Conservation (phyloP, 37 sponge, comb jelly and placozoan genomes). For the Amphimedon queenslandica region DNA sequence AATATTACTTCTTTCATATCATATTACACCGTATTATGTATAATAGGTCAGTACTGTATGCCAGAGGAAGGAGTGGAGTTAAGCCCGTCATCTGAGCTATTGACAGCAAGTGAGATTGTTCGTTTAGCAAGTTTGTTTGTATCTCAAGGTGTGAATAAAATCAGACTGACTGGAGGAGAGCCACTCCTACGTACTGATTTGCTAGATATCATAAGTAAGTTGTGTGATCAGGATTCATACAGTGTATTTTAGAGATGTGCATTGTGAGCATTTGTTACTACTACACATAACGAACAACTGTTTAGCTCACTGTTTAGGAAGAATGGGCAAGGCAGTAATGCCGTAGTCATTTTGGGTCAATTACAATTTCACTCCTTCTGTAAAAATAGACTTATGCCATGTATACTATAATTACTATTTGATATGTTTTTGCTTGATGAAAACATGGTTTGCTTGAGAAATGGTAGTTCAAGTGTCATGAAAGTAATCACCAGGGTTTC, state of each 20-base stretch:
- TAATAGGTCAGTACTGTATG: conserved; percentile 99
- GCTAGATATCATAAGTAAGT: conserved; percentile 69
- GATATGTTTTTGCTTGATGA: too few species aligned
- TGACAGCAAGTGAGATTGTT: conserved; percentile 70
- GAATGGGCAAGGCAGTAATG: too few species aligned
- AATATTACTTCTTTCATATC: neutral
- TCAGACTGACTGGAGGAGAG: conserved; percentile 97
- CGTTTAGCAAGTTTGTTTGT: conserved; percentile 70
- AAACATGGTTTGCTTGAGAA: too few species aligned
- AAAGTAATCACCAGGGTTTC: too few species aligned
- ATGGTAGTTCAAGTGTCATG: too few species aligned
- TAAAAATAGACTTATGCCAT: too few species aligned
- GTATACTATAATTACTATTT: too few species aligned
- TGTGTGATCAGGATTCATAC: neutral
- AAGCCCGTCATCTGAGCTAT: conserved; percentile 49
- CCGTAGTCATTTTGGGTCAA: too few species aligned
- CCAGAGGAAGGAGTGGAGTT: conserved; percentile 92
- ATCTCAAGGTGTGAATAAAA: conserved; percentile 80
- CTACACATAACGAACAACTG: too few species aligned
- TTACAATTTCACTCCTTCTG: too few species aligned
- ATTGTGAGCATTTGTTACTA: too few species aligned
- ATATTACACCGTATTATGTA: neutral
- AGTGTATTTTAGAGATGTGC: neutral
- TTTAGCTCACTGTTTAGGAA: too few species aligned
- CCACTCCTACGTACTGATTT: conserved; percentile 89